Conservation (phyloP, 1,140 invertebrate genomes). For the Aricia agestis region DNA sequence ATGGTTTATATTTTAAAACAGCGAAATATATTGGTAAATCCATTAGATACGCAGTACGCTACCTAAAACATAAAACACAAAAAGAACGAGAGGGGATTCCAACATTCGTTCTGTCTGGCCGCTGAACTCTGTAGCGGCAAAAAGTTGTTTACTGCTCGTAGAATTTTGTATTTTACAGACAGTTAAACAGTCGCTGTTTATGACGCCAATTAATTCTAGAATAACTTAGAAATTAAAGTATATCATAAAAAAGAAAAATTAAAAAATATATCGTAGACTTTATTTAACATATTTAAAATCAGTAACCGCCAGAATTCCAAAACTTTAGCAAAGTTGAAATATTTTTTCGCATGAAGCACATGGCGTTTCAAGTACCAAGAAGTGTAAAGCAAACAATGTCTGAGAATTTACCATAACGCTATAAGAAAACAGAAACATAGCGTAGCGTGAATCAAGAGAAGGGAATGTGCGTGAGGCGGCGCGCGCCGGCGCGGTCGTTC, state of each 20-base stretch:
- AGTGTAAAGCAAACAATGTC: conserved; percentile 8
- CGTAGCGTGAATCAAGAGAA: conserved; percentile 38
- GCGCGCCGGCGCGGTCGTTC: conserved; percentile 48
- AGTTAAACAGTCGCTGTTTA: background rate
- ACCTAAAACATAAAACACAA: conserved; percentile 10
- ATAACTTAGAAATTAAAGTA: too few species aligned
- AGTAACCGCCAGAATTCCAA: background rate
- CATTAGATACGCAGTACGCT: background rate
- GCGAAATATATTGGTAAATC: background rate
- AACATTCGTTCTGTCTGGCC: conserved; percentile 47
- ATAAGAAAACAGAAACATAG: conserved; percentile 18
- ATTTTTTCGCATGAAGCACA: background rate
- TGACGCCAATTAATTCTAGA: background rate
- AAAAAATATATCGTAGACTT: background rate
- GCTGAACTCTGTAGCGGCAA: conserved; percentile 42
- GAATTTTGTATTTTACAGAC: conserved; percentile 18
- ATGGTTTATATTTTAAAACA: background rate
- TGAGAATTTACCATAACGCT: conserved; percentile 17
- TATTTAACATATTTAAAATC: background rate
- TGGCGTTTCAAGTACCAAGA: background rate
- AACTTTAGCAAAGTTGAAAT: background rate
- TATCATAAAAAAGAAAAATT: too few species aligned
- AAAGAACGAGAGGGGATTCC: conserved; percentile 40
- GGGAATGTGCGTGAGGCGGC: conserved; percentile 41
- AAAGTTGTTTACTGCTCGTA: conserved; percentile 22